Conservation (phyloP, 2,888 invertebrate genomes). For the Perizoma flavofasciatum region DNA sequence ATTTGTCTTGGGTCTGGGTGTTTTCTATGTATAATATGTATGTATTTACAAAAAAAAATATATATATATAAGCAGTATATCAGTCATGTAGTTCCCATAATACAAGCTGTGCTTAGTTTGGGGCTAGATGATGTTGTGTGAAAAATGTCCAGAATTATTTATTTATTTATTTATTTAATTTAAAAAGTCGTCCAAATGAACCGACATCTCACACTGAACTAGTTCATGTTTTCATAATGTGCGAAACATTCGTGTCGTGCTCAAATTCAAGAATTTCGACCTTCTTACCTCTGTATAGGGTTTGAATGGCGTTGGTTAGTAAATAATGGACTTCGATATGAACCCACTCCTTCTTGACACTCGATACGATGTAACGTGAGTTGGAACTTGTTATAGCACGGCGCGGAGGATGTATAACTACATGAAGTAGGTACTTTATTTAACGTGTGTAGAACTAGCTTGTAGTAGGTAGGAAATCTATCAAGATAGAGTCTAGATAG, state of each 20-base stretch:
- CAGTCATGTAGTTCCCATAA: too few relatives aligned
- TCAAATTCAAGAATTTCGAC: constrained; percentile 1
- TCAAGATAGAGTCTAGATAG: background rate
- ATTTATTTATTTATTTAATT: too few relatives aligned
- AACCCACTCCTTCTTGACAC: constrained; percentile 48
- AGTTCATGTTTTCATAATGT: constrained; percentile 66
- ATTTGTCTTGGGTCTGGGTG: too few relatives aligned
- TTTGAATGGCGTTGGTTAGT: background rate
- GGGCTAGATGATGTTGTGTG: too few relatives aligned
- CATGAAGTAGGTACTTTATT: background rate
- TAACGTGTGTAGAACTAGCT: too few relatives aligned
- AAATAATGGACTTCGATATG: constrained; percentile 22
- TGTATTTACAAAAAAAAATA: too few relatives aligned
- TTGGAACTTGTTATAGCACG: constrained; percentile 36
- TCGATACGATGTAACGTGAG: constrained; percentile 50
- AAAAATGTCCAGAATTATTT: too few relatives aligned
- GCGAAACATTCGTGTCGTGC: constrained; percentile 55
- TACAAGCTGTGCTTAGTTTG: too few relatives aligned
- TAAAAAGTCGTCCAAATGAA: constrained; percentile 11
- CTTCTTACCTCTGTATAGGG: constrained; percentile 2
- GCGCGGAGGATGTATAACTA: background rate
- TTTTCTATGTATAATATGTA: too few relatives aligned
- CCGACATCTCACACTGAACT: constrained; percentile 49
- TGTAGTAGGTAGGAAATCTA: too few relatives aligned
- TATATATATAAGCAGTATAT: too few relatives aligned